Percentiles rank a stretch among this genome's conserved stretches.
Evolutionary conservation across 2,113 vertebrate genomes (phyloP).

Genomic region (Anguilla japonica): DNA sequence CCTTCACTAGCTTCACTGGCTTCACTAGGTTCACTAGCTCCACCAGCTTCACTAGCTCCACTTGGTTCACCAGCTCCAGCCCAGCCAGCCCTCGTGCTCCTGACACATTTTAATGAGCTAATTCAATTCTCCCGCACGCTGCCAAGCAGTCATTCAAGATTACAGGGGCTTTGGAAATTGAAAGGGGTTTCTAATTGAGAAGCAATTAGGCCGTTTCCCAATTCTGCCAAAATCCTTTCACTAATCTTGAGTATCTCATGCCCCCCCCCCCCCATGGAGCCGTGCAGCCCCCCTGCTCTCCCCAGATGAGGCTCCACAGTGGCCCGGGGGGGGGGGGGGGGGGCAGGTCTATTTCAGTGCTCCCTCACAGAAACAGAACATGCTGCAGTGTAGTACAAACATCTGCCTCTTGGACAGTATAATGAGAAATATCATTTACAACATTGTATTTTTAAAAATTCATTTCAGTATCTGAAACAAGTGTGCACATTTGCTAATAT

Average conservation of each 20-base stretch:
- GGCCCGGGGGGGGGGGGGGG: too few species aligned
- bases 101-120: slow-evolving; percentile 52
- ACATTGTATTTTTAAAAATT: too few species aligned
- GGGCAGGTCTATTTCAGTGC: too few species aligned
- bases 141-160: slow-evolving; percentile 64
- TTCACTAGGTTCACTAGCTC: too few species aligned
- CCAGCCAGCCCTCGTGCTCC: slow-evolving; percentile 30
- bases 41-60: too few species aligned
- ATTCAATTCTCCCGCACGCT: slow-evolving; percentile 48
- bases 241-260: slow-evolving; percentile 58
- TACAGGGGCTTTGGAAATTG: slow-evolving; percentile 60
- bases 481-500: too few species aligned
- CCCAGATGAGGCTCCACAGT: background rate
- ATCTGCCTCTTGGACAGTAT: background rate
- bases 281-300: background rate
- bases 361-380: too few species aligned
- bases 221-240: slow-evolving; percentile 53
- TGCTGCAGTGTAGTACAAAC: background rate
- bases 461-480: too few species aligned
- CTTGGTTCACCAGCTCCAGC: background rate
- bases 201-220: slow-evolving; percentile 55
- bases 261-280: slow-evolving; percentile 7
- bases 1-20: too few species aligned
- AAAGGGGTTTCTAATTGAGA: slow-evolving; percentile 66
- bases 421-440: background rate